A percentile compares a stretch with the other conserved stretches of the same genome.
Evolutionary conservation across 1,140 invertebrate genomes (phyloP).

Genomic region (Lysiphlebus fabarum): DNA sequence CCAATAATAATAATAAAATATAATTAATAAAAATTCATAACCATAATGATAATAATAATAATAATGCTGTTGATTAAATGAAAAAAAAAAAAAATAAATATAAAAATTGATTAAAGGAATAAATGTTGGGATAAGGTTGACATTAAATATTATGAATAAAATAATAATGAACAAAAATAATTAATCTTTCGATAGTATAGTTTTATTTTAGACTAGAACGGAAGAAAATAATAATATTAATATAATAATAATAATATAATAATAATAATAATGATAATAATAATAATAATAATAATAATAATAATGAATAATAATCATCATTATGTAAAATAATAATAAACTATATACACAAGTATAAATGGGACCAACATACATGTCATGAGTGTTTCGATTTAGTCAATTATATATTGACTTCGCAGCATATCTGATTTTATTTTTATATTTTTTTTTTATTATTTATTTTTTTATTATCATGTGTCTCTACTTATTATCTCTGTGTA

Average conservation of each 20-base stretch:
- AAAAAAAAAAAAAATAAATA: neutral
- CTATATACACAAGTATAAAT: constrained; percentile 47
- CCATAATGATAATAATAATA: constrained; percentile 12
- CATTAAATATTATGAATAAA: constrained; percentile 20
- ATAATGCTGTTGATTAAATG: constrained; percentile 9
- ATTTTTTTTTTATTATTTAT: neutral
- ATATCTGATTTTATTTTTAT: too few species aligned
- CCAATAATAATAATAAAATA: constrained; percentile 11
- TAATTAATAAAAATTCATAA: constrained; percentile 7
- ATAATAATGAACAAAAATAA: constrained; percentile 45
- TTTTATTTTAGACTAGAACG: constrained; percentile 55
- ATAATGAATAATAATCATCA: constrained; percentile 35
- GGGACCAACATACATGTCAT: constrained; percentile 46
- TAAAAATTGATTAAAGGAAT: neutral
- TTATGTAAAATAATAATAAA: constrained; percentile 39
- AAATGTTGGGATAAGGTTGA: neutral
- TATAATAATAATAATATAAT: constrained; percentile 37
- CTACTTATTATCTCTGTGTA: constrained; percentile 8
- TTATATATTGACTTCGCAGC: too few species aligned
- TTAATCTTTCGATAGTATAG: constrained; percentile 49
- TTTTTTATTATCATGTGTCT: neutral
- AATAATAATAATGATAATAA: constrained; percentile 38
- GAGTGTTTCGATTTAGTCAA: constrained; percentile 11
- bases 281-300: constrained; percentile 39
- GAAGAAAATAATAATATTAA: constrained; percentile 39